Conservation (phyloP, 2,888 invertebrate genomes). For the Thymelicus sylvestris region DNA sequence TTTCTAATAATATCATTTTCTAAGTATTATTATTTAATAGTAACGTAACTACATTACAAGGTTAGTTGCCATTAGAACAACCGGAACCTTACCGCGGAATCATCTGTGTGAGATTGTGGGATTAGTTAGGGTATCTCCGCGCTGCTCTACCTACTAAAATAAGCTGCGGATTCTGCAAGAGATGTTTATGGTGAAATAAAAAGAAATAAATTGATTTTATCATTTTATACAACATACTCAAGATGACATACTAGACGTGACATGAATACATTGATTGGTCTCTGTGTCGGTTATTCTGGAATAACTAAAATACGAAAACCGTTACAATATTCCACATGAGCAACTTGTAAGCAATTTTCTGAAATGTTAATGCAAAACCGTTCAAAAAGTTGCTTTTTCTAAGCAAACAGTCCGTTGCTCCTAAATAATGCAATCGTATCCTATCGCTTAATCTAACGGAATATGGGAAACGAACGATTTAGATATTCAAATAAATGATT, state of each 20-base stretch:
- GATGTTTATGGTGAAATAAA: no score
- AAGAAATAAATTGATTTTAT: constrained; percentile 2
- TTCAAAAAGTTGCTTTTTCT: constrained; percentile 60
- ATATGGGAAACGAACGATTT: constrained; percentile 73
- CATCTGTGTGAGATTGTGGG: no score
- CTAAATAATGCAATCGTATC: constrained; percentile 64
- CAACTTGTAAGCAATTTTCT: constrained; percentile 56
- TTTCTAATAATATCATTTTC: no score
- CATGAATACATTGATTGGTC: constrained; percentile 5
- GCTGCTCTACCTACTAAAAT: no score
- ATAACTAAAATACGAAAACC: constrained; percentile 60
- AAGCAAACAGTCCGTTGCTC: constrained; percentile 72
- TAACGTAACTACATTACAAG: no score
- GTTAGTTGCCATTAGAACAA: no score
- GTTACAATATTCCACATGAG: constrained; percentile 72
- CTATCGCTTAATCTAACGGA: constrained; percentile 77
- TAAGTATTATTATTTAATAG: no score
- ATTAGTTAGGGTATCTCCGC: no score
- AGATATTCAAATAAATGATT: constrained; percentile 84
- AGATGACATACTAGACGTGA: constrained; percentile 2
- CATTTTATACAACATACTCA: constrained; percentile 1
- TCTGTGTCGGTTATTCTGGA: constrained; percentile 6
- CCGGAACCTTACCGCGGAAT: no score
- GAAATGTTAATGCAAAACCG: constrained; percentile 49
- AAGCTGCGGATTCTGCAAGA: no score